Conservation (phyloP, 2,888 invertebrate species). For the Onchidella celtica region DNA sequence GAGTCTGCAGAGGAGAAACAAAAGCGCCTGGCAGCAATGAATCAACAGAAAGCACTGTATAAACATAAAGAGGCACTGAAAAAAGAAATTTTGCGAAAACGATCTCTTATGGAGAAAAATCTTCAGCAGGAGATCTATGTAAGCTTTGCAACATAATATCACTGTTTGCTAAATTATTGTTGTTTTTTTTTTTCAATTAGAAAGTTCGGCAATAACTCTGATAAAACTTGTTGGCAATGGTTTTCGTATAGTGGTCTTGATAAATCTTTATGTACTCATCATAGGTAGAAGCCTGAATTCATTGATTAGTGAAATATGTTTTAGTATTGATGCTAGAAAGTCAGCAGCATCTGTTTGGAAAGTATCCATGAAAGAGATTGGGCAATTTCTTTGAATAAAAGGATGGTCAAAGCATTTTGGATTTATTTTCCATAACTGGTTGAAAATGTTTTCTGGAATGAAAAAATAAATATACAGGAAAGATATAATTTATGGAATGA, state of each 20-base stretch:
- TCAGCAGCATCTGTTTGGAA: too few species aligned
- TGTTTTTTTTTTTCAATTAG: not conserved
- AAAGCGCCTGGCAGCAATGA: slow-evolving; percentile 82
- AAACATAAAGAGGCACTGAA: slow-evolving; percentile 95
- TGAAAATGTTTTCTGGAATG: too few species aligned
- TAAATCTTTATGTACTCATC: too few species aligned
- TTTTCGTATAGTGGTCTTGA: not conserved
- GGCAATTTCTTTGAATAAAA: too few species aligned
- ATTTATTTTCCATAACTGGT: too few species aligned
- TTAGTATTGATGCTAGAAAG: too few species aligned
- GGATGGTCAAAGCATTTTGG: too few species aligned
- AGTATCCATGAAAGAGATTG: too few species aligned
- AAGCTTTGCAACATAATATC: too few species aligned
- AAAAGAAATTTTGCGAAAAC: slow-evolving; percentile 94
- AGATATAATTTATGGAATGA: too few species aligned
- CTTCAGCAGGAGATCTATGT: slow-evolving; percentile 93
- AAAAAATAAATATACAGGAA: not conserved
- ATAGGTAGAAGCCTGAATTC: too few species aligned
- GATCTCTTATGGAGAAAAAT: slow-evolving; percentile 85
- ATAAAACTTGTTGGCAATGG: not conserved
- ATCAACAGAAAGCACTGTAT: slow-evolving; percentile 88
- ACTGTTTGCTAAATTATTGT: not conserved
- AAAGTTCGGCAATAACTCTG: not conserved
- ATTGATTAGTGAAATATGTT: too few species aligned
- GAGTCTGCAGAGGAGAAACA: slow-evolving; percentile 82